These are phyloP conservation scores for Diorhabda sublineata DNA, from an alignment of 1,140 invertebrate species.

Conservation along the genomic window DNA sequence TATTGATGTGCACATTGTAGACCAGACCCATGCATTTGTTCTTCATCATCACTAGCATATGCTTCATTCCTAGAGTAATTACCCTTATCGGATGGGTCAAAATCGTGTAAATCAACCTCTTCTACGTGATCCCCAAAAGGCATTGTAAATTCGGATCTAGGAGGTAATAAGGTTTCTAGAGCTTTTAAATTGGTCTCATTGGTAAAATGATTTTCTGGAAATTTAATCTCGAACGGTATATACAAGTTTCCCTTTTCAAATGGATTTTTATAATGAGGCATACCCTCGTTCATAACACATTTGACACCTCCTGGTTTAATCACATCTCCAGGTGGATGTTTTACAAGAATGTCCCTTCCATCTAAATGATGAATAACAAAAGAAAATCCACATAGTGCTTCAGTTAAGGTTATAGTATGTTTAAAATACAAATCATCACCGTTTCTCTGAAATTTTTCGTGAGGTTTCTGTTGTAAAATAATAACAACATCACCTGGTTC, in stretches of 20 bases:
- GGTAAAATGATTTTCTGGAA: slow-evolving; percentile 78
- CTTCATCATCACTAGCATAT: slow-evolving; percentile 66
- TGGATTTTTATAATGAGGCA: slow-evolving; percentile 81
- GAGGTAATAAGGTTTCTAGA: slow-evolving; percentile 68
- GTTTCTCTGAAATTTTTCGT: slow-evolving; percentile 70
- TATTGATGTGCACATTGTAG: slow-evolving; percentile 69
- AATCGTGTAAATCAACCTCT: slow-evolving; percentile 77
- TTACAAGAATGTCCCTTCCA: slow-evolving; percentile 71
- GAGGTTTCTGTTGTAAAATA: slow-evolving; percentile 78
- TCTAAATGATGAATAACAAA: slow-evolving; percentile 82
- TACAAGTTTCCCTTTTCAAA: slow-evolving; percentile 84
- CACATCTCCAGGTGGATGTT: slow-evolving; percentile 67
- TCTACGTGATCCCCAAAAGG: slow-evolving; percentile 73
- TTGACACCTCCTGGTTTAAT: slow-evolving; percentile 77
- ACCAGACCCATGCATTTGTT: slow-evolving; percentile 55
- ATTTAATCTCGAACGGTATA: slow-evolving; percentile 79
- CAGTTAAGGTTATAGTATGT: slow-evolving; percentile 71
- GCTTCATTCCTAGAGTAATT: slow-evolving; percentile 55
- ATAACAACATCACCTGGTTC: slow-evolving; percentile 86
- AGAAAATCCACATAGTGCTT: slow-evolving; percentile 86
- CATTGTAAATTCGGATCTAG: slow-evolving; percentile 60
- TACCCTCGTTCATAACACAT: slow-evolving; percentile 79
- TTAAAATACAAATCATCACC: slow-evolving; percentile 74
- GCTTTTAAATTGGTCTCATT: slow-evolving; percentile 61
- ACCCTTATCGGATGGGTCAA: slow-evolving; percentile 55